Base-by-base conservation (phyloP, 2,888 invertebrate genomes). In the Plagodis pulveraria region DNA sequence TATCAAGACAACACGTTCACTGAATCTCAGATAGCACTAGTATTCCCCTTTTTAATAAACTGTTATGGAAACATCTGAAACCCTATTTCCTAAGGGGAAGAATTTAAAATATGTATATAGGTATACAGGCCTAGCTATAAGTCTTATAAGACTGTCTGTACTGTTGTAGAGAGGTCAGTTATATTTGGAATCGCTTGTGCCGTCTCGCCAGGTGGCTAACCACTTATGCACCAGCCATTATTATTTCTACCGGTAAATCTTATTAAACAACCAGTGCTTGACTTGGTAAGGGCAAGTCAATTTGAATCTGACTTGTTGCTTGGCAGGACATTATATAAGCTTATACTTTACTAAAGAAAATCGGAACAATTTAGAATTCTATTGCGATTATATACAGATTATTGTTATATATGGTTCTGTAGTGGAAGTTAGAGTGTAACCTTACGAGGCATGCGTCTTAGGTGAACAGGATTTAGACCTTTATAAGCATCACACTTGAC, bases 151-250 rank as follows among this genome's bases (percentile, higher is more conserved):
- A 22, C 22, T 22, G 22, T 22, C 22, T 48, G 7, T 12, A 32
- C 9, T 50, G 43, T 52, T 58, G 63, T 59, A 56, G 62, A 69
- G 71, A 68, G 74, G 70, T 74, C 69, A 72, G 71, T 65, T 85
- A 84, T 83, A 83, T 86, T 84, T 77, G 81, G 81, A 80, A 72
- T 74, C 78, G 77, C 76, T 78, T 73, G 73, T 65, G 64, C 59
- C 62, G 58, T 5, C 7, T 36, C 67, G 76, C 85, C 87, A 86
- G 83, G 81, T 84, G 83, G 80, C 66, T 69, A 64, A 55, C 62
- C 67, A 64, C 61, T 74, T 69, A 71, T 66, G 66, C 71, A 66
- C 59, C 61, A 52, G 58, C 60, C 72, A 5, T 65, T 61, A 50
- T 65, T 74, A 74, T 74, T 74, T 76, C 75, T 63, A 75, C 67